Percentiles rank a stretch among this genome's conserved stretches.
Conservation (phyloP, 2,888 invertebrate genomes). For the Harpagoxenus sublaevis region DNA sequence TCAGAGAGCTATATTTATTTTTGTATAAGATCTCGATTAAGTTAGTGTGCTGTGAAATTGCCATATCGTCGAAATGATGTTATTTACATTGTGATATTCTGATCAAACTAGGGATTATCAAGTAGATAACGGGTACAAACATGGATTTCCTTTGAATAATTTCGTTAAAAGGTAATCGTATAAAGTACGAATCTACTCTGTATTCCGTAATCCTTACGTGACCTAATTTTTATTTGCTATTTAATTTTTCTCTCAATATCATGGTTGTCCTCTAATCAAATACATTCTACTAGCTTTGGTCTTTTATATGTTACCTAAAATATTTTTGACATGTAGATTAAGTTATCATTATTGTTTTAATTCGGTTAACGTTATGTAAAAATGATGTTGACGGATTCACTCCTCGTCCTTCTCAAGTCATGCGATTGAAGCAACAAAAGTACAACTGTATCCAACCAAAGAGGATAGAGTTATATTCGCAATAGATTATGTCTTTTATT, state of each 20-base stretch:
- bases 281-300: constrained; percentile 59
- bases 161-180: neutral
- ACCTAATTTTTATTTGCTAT: constrained; percentile 55
- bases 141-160: constrained; percentile 16
- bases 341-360: constrained; percentile 42
- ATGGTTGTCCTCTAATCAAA: constrained; percentile 41
- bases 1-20: constrained; percentile 76
- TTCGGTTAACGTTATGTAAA: neutral
- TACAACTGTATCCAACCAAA: constrained; percentile 73
- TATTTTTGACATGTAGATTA: constrained; percentile 53
- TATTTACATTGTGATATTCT: constrained; percentile 78
- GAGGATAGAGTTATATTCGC: constrained; percentile 56
- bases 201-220: constrained; percentile 45
- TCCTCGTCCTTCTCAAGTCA: constrained; percentile 29
- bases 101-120: constrained; percentile 68
- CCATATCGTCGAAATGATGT: constrained; percentile 73
- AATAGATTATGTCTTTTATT: constrained; percentile 38
- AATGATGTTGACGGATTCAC: neutral
- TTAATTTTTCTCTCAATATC: constrained; percentile 54
- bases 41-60: constrained; percentile 79
- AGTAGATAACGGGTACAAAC: constrained; percentile 12
- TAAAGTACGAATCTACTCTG: constrained; percentile 50
- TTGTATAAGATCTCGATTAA: constrained; percentile 78
- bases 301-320: constrained; percentile 65
- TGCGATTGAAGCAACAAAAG: constrained; percentile 38